Evolutionary conservation across 2,888 invertebrate species (phyloP).

Genomic region (Entomobrya proxima): DNA sequence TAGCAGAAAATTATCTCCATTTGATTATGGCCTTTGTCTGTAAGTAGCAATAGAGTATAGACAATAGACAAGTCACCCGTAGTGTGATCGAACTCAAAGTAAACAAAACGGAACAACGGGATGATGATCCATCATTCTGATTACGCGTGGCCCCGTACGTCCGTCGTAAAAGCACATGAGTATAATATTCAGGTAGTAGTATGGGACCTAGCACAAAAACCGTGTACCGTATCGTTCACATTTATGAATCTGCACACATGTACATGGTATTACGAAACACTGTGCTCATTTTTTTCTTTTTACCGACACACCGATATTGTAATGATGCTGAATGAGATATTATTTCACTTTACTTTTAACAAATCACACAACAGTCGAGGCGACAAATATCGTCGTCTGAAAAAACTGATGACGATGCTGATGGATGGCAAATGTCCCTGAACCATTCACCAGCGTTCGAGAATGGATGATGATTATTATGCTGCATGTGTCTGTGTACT

Average conservation of each 20-base stretch:
- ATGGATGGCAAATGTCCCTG: constrained; percentile 51
- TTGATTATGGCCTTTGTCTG: neutral
- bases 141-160: neutral
- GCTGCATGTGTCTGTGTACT: neutral
- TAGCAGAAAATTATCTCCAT: neutral
- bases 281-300: too few species aligned
- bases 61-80: neutral
- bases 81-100: constrained; percentile 37
- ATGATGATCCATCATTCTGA: constrained; percentile 26
- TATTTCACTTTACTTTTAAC: neutral
- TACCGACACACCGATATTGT: constrained; percentile 38
- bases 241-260: too few species aligned
- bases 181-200: neutral
- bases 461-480: neutral
- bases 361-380: neutral
- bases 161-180: neutral
- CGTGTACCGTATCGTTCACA: neutral
- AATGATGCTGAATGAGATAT: neutral
- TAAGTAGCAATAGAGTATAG: too few species aligned
- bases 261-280: constrained; percentile 47
- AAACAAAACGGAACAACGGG: constrained; percentile 24
- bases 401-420: neutral
- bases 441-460: constrained; percentile 58
- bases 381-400: neutral
- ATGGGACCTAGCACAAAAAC: neutral